Evolutionary conservation across 2,797 vertebrate species (phyloP), one percentile per base, ranked within the genome.

Genomic region (Crocodylus rhombifer): DNA sequence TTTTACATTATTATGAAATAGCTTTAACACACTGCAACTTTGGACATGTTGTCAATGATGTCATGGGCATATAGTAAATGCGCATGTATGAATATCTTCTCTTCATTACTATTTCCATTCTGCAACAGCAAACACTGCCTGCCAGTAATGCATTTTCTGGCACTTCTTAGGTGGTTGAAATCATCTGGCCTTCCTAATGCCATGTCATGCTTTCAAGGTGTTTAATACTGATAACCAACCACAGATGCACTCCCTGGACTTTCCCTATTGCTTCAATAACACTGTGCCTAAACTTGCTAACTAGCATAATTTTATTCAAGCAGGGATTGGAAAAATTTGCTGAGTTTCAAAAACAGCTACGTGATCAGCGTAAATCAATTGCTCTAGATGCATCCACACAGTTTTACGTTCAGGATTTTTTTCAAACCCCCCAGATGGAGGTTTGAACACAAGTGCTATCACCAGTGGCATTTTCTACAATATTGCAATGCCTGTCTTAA

Each of bases 181-280:
- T 80, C 80, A 89, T 80, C 57, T 86, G 61, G 11, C 64, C 94
- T 95, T 96, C 80, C 84, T 85, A 81, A 92, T 67, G 90, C 33
- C 81, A 86, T 9, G 6, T 56, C 90, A 83, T 82, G 82, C 91
- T 93, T 81, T 92, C 80, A 94, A 95, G 96, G 94, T 97, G 96
- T 94, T 97, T 92, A 90, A 86, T 86, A 93, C 95, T 94, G 89
- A 86, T 93, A 96, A 94, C 92, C 81, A 91, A 94, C 87, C 58
- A 79, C 63, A 95, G 96, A 94, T 88, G 79, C 85, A 91, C 36
- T 91, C 87, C 83, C 82, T 93, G 90, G 87, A 85, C 92, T 93
- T 94, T 93, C 69, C 42, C 81, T 89, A 92, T 55, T 87, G 64
- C 91, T 80, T 85, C 89, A 92, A 63, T 81, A 92, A 89, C 57